A percentile compares a stretch with the other conserved stretches of the same genome.
These are phyloP conservation scores for Pteria penguin DNA, from an alignment of 2,888 invertebrate genomes.

Conservation along the genomic window DNA sequence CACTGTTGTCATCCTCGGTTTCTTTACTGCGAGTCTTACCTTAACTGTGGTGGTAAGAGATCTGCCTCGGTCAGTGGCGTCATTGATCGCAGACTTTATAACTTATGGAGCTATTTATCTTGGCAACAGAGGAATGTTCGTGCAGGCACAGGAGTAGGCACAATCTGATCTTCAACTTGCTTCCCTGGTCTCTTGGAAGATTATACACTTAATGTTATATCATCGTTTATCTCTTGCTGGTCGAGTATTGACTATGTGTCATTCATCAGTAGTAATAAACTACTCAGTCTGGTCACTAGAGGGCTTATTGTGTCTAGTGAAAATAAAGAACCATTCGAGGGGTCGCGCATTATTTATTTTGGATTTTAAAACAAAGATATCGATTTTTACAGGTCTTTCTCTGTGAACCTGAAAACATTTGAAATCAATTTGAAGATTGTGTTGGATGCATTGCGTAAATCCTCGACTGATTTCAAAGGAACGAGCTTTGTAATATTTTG, in stretches of 20 bases:
- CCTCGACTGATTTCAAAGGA: too few relatives aligned
- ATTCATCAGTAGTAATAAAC: background rate
- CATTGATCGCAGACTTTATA: too few relatives aligned
- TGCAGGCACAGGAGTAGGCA: too few relatives aligned
- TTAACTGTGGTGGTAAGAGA: too few relatives aligned
- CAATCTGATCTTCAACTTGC: background rate
- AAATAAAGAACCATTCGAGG: background rate
- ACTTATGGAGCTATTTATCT: too few relatives aligned
- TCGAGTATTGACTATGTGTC: background rate
- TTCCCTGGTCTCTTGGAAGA: background rate
- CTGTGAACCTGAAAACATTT: background rate
- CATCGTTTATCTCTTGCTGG: background rate
- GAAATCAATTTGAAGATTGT: background rate
- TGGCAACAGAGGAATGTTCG: too few relatives aligned
- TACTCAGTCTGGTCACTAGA: background rate
- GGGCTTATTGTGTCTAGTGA: background rate
- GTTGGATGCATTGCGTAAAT: too few relatives aligned
- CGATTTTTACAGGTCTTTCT: background rate
- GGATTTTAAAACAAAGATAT: background rate
- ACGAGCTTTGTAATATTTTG: too few relatives aligned
- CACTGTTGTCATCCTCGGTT: too few relatives aligned
- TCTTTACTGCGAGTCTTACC: too few relatives aligned
- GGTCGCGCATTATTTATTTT: background rate
- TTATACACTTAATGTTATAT: background rate
- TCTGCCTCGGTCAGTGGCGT: too few relatives aligned